phyloP scores from a whole-genome alignment of 2,888 invertebrate species.

The Sthenelais limicola region DNA sequence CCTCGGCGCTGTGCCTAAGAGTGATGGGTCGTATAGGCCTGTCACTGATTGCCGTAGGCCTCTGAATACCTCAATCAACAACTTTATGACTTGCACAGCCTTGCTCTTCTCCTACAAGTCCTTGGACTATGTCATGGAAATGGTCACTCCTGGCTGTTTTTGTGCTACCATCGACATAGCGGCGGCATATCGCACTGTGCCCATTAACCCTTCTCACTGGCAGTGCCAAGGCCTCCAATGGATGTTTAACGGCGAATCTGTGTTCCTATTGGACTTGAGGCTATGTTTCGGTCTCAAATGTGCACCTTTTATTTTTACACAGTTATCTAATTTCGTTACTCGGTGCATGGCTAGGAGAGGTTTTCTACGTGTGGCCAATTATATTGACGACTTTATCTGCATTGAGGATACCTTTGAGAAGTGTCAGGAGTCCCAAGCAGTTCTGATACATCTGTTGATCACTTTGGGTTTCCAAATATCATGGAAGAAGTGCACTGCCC shows the following conservation, averaged over 20 bases:
- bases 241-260: background rate
- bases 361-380: background rate
- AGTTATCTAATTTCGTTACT: background rate
- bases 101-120: too few relatives aligned
- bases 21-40: too few relatives aligned
- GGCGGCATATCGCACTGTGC: background rate
- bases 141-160: too few relatives aligned
- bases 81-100: too few relatives aligned
- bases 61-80: too few relatives aligned
- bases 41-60: too few relatives aligned
- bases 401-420: background rate
- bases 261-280: background rate
- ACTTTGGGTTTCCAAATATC: background rate
- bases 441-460: background rate
- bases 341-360: background rate
- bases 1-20: too few relatives aligned
- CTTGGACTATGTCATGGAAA: too few relatives aligned
- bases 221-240: background rate
- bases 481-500: background rate
- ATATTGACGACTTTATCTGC: background rate
- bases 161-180: background rate
- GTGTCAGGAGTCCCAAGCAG: background rate
- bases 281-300: background rate
- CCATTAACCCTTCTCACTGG: background rate
- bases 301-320: conserved; percentile 3